Evolutionary conservation across 2,888 invertebrate species (phyloP).

Genomic region (Antheraea assamensis): DNA sequence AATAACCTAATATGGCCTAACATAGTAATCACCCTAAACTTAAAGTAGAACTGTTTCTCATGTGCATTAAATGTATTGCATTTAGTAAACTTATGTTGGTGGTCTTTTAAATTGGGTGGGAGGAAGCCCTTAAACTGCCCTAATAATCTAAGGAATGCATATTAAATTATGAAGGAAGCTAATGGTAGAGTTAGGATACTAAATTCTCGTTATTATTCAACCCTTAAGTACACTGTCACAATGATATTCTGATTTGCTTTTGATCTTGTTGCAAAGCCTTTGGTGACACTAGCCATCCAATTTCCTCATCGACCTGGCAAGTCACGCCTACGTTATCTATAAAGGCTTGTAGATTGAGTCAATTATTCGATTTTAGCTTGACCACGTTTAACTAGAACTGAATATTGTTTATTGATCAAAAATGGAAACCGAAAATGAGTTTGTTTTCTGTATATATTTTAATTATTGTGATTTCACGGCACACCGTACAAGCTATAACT

Average conservation of each 20-base stretch:
- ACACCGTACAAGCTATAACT: not conserved
- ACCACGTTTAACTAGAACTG: not conserved
- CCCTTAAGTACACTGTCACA: not conserved
- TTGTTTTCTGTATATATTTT: not conserved
- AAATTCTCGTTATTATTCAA: not conserved
- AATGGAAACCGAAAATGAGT: not conserved
- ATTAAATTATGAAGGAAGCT: too few species aligned
- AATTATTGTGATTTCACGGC: not conserved
- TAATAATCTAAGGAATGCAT: too few species aligned
- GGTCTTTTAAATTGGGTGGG: too few species aligned
- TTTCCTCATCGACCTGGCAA: constrained; percentile 5
- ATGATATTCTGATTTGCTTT: not conserved
- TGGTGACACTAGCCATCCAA: not conserved
- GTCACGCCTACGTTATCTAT: not conserved
- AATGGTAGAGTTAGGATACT: not conserved
- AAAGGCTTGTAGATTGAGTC: not conserved
- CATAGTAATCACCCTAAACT: too few species aligned
- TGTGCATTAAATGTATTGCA: too few species aligned
- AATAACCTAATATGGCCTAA: too few species aligned
- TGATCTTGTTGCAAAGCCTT: constrained; percentile 1
- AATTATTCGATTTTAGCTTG: not conserved
- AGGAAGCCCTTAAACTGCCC: too few species aligned
- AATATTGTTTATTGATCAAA: not conserved
- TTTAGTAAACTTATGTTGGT: too few species aligned
- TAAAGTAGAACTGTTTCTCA: too few species aligned